Evolutionary conservation across 2,888 invertebrate genomes (phyloP).

Genomic region (Aproaerema taeniolella): DNA sequence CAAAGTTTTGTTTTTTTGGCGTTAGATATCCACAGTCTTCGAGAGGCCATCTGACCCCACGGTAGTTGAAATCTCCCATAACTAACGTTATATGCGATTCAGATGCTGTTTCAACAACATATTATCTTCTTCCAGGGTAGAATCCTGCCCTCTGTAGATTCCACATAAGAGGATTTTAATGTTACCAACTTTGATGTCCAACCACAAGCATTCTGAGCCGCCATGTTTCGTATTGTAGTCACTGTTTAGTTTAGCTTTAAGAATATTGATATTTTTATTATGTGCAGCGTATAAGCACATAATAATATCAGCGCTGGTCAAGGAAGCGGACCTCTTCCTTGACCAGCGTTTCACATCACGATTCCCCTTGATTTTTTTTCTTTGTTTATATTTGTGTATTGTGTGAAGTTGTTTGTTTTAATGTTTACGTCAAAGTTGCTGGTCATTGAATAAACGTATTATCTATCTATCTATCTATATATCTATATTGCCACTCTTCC

Average conservation of each 20-base stretch:
- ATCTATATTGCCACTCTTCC: too few relatives aligned
- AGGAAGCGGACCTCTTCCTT: too few relatives aligned
- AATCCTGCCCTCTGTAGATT: not conserved
- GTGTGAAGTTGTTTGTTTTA: too few relatives aligned
- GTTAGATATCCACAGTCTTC: not conserved
- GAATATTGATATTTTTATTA: not conserved
- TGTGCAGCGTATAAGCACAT: conserved; percentile 3
- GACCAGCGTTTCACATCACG: too few relatives aligned
- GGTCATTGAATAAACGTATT: too few relatives aligned
- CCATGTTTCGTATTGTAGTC: not conserved
- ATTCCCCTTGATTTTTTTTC: too few relatives aligned
- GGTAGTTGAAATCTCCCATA: too few relatives aligned
- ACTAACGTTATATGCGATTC: not conserved
- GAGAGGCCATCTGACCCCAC: not conserved
- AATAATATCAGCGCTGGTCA: too few relatives aligned
- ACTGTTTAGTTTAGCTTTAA: not conserved
- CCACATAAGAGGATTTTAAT: not conserved
- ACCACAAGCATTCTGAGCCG: not conserved
- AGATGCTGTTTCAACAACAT: not conserved
- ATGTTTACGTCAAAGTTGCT: too few relatives aligned
- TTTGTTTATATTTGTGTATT: too few relatives aligned
- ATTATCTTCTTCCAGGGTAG: not conserved
- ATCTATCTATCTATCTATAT: too few relatives aligned
- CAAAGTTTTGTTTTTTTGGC: not conserved
- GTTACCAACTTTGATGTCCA: not conserved